Evolutionary conservation across 2,888 invertebrate genomes (phyloP), one percentile per base, ranked within the genome.

Genomic region (Choreutis nemorana): DNA sequence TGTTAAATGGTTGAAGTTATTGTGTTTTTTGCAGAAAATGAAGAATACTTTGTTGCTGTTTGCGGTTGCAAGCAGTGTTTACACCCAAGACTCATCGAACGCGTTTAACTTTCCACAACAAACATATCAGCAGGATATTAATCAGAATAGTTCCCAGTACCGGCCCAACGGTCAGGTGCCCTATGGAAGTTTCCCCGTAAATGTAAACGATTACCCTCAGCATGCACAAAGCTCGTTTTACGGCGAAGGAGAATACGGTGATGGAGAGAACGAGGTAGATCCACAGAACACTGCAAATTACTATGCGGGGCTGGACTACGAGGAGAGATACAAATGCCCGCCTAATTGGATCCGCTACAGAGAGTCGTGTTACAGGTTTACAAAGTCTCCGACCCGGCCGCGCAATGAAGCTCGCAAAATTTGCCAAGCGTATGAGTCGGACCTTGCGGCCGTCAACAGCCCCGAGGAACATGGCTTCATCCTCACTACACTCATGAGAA

Each of bases 381-480:
- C 92, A 2, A 90, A 91, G 50, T 94, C 93, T 3, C 95, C 95
- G 1, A 83, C 86, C 44, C 88, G 87, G 31, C 86, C 85, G 23
- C 85, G 89, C 51, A 87, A 85, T 44, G 94, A 94, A 45, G 94
- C 95, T 0, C 83, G 88, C 42, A 85, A 85, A 49, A 89, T 91
- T 44, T 96, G 95, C 55, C 86, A 88, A 77, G 89, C 91, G 0
- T 90, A 87, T 47, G 88, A 89, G 49, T 86, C 92, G 2, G 91
- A 94, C 54, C 70, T 96, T 29, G 78, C 90, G 0, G 87, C 90
- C 37, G 84, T 97, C 4, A 91, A 90, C 53, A 87, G 82, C 31
- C 77, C 87, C 3, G 92, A 92, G 34, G 96, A 97, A 58, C 94
- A 96, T 73, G 85, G 89, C 0, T 97, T 95, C 54, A 80, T 97